Evolutionary conservation across 1,140 invertebrate genomes (phyloP).

Genomic region (Calosoma granatense): DNA sequence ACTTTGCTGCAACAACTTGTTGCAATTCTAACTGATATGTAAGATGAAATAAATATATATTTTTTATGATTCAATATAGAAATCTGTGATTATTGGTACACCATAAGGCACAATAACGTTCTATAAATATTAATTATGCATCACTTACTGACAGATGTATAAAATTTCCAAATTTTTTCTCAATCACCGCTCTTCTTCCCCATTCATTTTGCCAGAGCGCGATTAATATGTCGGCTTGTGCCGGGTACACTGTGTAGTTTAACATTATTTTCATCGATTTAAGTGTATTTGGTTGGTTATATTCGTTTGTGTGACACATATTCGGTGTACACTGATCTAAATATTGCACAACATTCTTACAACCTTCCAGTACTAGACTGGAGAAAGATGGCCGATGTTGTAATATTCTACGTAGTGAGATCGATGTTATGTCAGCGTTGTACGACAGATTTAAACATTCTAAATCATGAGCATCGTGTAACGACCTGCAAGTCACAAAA

Average conservation of each 20-base stretch:
- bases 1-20: too few relatives aligned
- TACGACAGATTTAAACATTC: slow-evolving; percentile 13
- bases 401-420: slow-evolving; percentile 3
- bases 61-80: too few relatives aligned
- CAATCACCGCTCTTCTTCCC: slow-evolving; percentile 4
- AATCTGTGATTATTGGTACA: too few relatives aligned
- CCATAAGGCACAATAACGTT: too few relatives aligned
- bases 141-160: slow-evolving; percentile 13
- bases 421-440: slow-evolving; percentile 12
- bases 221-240: slow-evolving; percentile 16
- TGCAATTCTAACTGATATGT: too few relatives aligned
- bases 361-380: not conserved
- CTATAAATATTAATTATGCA: slow-evolving; percentile 2
- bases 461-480: slow-evolving; percentile 2
- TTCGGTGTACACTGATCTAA: slow-evolving; percentile 3
- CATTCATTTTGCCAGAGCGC: slow-evolving; percentile 12
- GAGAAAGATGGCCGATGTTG: slow-evolving; percentile 5
- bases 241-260: slow-evolving; percentile 12
- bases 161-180: slow-evolving; percentile 7
- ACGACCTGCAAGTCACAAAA: slow-evolving; percentile 9
- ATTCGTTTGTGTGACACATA: slow-evolving; percentile 5
- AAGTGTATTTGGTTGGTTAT: slow-evolving; percentile 4
- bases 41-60: too few relatives aligned
- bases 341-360: not conserved
- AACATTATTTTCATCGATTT: slow-evolving; percentile 10